Base-by-base conservation (phyloP, 37 sponge, comb jelly and placozoan species). In the Ephydatia muelleri region DNA sequence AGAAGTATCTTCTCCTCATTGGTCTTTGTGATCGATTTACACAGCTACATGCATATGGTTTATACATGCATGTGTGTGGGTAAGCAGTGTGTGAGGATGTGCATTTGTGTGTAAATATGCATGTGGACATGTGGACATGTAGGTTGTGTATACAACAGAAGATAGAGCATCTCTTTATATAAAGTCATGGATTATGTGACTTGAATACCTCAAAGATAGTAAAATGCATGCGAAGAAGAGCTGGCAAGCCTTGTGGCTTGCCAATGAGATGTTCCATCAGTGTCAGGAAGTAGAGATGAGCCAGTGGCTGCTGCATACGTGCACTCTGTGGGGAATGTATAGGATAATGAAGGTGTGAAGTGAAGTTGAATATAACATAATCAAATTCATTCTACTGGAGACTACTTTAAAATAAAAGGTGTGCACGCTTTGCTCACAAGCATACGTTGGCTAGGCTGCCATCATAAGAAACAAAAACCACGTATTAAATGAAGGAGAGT, bases 221-320 rank as follows among this genome's bases (percentile, higher is more conserved):
- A 21, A 57, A 57, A 14, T 57, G 31, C 12, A 39, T n/a, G 25
- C 82, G 27, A 29, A 81, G 69, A 34, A 81, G 34, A 68, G 39
- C 34, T 6, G 65, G 32, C 23, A 81, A 14, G 25, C 0, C n/a
- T 57, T 67, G 28, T 0, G 33, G 70, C 23, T 85, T 82, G 36
- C 69, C 70, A 22, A 73, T 26, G 43, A 91, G 68, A 38, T 87
- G 87, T 49, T 91, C 92, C 80, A 91, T 22, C 28, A 83, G 75
- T 23, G 77, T 69, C 26, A 83, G 68, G 47, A 87, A 91, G 83
- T 91, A 91, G 65, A 91, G 78, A 31, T 91, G 87, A 28, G 84
- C 83, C 32, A 91, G 39, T 32, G 84, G 87, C 38, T 91, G 92
- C 87, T 80, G 82, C 92, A 87, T 83, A 22, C 49, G 35, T 23